Conservation (phyloP, 2,888 invertebrate genomes). For the Exephanes ischioxanthus region DNA sequence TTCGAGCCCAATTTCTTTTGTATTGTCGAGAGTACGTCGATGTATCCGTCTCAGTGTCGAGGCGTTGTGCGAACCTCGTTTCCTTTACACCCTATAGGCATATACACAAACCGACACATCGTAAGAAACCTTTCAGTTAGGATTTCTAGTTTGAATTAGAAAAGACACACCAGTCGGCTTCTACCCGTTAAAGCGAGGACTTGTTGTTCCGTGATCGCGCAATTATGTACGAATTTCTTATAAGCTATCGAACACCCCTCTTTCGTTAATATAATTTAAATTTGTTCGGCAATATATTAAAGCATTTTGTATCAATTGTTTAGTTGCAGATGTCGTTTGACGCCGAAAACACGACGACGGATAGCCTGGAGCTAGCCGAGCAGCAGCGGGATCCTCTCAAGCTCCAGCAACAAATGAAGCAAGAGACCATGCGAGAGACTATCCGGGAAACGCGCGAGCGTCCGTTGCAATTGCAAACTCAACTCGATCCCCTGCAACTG, state of each 20-base stretch:
- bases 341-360: slow-evolving; percentile 72
- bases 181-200: slow-evolving; percentile 22
- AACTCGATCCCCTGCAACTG: slow-evolving; percentile 52
- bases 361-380: slow-evolving; percentile 69
- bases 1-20: slow-evolving; percentile 71
- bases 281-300: neutral
- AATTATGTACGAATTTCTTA: slow-evolving; percentile 8
- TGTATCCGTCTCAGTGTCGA: neutral
- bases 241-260: neutral
- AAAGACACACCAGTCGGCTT: slow-evolving; percentile 23
- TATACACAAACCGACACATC: neutral
- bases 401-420: slow-evolving; percentile 62
- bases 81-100: neutral
- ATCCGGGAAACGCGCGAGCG: neutral
- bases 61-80: slow-evolving; percentile 28
- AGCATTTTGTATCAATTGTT: slow-evolving; percentile 40
- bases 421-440: slow-evolving; percentile 66
- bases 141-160: slow-evolving; percentile 21
- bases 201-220: slow-evolving; percentile 20
- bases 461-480: slow-evolving; percentile 39
- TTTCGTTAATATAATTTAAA: neutral
- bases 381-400: slow-evolving; percentile 71
- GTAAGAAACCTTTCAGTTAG: neutral
- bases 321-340: slow-evolving; percentile 75
- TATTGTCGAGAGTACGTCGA: slow-evolving; percentile 24